Evolutionary conservation across 2,797 vertebrate genomes (phyloP), one percentile per base, ranked within the genome.

Genomic region (Acanthornis magna): DNA sequence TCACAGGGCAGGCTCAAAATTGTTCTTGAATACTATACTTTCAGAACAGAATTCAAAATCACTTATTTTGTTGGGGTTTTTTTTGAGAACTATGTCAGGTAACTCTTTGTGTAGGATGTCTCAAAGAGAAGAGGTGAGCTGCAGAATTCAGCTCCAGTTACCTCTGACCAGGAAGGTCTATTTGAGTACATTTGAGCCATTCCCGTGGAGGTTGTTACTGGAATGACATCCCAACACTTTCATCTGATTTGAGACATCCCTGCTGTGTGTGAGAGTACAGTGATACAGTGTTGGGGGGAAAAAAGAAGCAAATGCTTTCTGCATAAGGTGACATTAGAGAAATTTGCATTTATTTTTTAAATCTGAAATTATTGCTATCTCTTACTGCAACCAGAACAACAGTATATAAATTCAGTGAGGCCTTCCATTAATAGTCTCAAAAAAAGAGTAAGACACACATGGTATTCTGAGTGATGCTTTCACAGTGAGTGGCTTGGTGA

Each of bases 1-100:
- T 94, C 91, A 89, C 94, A 95, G 68, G 83, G 57, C 85, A 92
- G 51, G n/a, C 54, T 94, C 48, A 86, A 89, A 89, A 73, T 50
- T 25, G 32, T 78, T 83, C 65, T 76, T 76, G 75, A 91, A 71
- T 42, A 66, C 85, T 78, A 62, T 91, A 68, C 91, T 93, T 96
- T 88, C 60, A 78, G 76, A 94, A 65, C 32, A 90, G 62, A 77
- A 80, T 85, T 83, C 38, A 1, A 7, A 86, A 76, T 67, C 29
- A 30, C 34, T 80, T 40, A 17, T 43, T 79, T 80, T 62, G 48
- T n/a, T 60, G 55, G 34, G 13, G 23, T 61, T 54, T 54, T 50
- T 57, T 50, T 57, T 85, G 32, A 68, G 26, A 51, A 88, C 72
- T 54, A 11, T 45, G 9, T 53, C 60, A 53, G 42, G 63, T 79